Conservation (phyloP, 2,888 invertebrate genomes). For the Tenthredo livida region DNA sequence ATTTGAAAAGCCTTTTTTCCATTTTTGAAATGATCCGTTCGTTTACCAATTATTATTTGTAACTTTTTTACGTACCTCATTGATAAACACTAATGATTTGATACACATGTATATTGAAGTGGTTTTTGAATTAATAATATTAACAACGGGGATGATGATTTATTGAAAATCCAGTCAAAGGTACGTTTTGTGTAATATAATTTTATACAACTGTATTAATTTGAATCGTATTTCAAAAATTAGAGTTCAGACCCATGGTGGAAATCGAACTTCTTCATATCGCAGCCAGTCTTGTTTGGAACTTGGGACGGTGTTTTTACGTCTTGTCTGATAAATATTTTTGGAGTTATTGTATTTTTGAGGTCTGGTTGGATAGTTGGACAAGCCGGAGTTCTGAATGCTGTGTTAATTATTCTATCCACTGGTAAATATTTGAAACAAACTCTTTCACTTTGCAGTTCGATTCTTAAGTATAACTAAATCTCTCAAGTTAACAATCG, state of each 20-base stretch:
- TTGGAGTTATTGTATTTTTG: constrained; percentile 98
- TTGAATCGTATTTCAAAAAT: constrained; percentile 53
- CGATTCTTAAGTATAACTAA: constrained; percentile 20
- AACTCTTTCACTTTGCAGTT: constrained; percentile 21
- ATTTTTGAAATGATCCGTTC: background rate
- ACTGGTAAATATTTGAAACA: constrained; percentile 81
- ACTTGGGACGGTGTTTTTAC: constrained; percentile 99
- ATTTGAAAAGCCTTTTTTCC: constrained; percentile 22
- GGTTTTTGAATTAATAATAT: background rate
- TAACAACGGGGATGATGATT: background rate
- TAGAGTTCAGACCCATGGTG: constrained; percentile 94
- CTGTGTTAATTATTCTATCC: constrained; percentile 89
- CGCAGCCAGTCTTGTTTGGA: constrained; percentile 96
- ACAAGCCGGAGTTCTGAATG: constrained; percentile 91
- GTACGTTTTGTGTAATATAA: background rate
- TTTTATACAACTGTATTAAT: constrained; percentile 31
- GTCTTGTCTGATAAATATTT: constrained; percentile 97
- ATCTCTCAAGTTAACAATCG: constrained; percentile 27
- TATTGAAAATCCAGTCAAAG: background rate
- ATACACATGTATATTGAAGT: too few species aligned
- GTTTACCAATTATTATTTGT: background rate
- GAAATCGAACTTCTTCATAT: constrained; percentile 98
- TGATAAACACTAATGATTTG: background rate
- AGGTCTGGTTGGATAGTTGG: constrained; percentile 99
- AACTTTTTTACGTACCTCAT: too few species aligned